Conservation (phyloP, 2,888 invertebrate species). For the Pyrochroa serraticornis region DNA sequence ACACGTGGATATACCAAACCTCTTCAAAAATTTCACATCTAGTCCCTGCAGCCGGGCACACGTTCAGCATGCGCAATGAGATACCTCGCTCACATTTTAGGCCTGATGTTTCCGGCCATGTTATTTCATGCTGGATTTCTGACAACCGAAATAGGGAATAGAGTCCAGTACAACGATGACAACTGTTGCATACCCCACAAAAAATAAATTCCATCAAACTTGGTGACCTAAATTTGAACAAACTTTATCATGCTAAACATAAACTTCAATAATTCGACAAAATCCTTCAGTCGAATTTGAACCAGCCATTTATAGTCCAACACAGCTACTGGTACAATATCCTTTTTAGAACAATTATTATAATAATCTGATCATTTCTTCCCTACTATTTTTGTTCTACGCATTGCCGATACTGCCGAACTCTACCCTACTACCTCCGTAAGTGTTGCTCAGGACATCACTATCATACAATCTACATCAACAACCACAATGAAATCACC, state of each 20-base stretch:
- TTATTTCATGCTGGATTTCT: too few species aligned
- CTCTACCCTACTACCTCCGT: neutral
- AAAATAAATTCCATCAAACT: slow-evolving; percentile 19
- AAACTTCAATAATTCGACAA: slow-evolving; percentile 25
- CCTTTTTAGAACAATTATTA: slow-evolving; percentile 8
- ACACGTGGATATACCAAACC: too few species aligned
- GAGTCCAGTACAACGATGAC: slow-evolving; percentile 3
- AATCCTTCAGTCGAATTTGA: slow-evolving; percentile 14
- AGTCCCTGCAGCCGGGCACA: too few species aligned
- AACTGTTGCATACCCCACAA: slow-evolving; percentile 8
- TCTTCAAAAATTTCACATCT: too few species aligned
- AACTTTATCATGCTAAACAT: slow-evolving; percentile 21
- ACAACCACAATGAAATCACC: too few species aligned
- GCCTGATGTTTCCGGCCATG: too few species aligned
- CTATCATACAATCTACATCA: too few species aligned
- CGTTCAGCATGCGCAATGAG: too few species aligned
- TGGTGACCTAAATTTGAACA: slow-evolving; percentile 21
- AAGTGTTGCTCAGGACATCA: too few species aligned
- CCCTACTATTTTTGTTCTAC: slow-evolving; percentile 10
- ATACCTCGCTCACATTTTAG: too few species aligned
- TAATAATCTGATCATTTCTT: neutral
- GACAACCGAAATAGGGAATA: too few species aligned
- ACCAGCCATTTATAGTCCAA: slow-evolving; percentile 16
- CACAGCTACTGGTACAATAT: slow-evolving; percentile 20
- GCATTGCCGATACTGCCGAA: slow-evolving; percentile 7